Percentiles rank a stretch among this genome's conserved stretches.
phyloP scores from a whole-genome alignment of 2,113 vertebrate species.

The Laterallus jamaicensis region DNA sequence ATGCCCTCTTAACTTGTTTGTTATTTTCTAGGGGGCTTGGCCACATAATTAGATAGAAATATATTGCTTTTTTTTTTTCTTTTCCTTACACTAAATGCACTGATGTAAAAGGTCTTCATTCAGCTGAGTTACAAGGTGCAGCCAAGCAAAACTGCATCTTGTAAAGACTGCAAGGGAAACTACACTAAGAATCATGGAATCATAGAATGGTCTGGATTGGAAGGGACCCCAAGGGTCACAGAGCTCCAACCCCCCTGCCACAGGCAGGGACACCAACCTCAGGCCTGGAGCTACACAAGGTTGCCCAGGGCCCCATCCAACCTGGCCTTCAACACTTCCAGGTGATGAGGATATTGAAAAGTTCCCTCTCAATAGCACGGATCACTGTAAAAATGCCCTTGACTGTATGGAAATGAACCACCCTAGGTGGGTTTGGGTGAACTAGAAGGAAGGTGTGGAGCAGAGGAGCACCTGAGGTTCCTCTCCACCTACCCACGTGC shows the following conservation, averaged over 20 bases:
- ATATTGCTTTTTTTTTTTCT: background rate
- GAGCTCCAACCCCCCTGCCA: too few species aligned
- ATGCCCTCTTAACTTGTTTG: conserved; percentile 81
- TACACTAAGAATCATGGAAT: background rate
- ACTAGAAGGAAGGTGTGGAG: background rate
- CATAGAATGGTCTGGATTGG: too few species aligned
- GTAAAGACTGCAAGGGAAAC: background rate
- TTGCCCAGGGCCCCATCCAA: too few species aligned
- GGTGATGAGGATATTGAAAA: background rate
- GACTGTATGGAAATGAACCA: background rate
- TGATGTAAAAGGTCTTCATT: background rate
- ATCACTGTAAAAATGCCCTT: background rate
- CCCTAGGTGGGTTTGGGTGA: background rate
- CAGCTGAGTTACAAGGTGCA: background rate
- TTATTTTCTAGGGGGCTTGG: conserved; percentile 62
- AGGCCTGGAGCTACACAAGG: too few species aligned
- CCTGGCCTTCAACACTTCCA: too few species aligned
- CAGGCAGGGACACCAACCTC: too few species aligned
- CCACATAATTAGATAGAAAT: conserved; percentile 69
- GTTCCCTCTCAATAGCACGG: background rate
- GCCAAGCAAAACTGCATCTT: background rate
- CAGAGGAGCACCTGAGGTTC: background rate
- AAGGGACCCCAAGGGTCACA: too few species aligned
- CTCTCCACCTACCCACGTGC: fast-evolving
- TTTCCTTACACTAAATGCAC: background rate